These are phyloP conservation scores for Rhizoglyphus robini DNA, from an alignment of 1,140 invertebrate species.

Conservation along the genomic window DNA sequence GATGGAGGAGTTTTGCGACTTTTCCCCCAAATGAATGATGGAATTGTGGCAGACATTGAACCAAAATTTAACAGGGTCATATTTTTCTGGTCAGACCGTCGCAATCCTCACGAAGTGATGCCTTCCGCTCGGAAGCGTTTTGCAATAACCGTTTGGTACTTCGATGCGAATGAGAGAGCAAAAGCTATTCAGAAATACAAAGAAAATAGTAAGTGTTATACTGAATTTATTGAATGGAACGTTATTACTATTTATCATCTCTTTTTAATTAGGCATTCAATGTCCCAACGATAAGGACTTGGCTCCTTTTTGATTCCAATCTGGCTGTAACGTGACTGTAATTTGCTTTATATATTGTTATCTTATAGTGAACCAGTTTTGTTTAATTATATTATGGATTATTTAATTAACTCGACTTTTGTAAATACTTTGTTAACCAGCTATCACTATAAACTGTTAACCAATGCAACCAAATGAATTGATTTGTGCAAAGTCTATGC, in stretches of 20 bases:
- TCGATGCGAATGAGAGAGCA: slow-evolving; percentile 37
- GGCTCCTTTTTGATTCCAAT: slow-evolving; percentile 7
- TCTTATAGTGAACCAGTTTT: no score
- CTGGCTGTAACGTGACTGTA: no score
- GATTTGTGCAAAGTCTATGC: no score
- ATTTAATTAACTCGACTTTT: no score
- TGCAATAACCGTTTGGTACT: slow-evolving; percentile 92
- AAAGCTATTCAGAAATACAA: slow-evolving; percentile 15
- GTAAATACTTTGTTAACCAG: no score
- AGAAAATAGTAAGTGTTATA: slow-evolving; percentile 16
- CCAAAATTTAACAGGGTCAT: slow-evolving; percentile 82
- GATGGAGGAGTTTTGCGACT: slow-evolving; percentile 62
- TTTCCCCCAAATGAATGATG: slow-evolving; percentile 57
- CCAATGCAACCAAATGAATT: no score
- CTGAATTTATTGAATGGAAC: no score
- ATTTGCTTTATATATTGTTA: no score
- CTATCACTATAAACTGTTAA: no score
- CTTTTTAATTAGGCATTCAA: background rate
- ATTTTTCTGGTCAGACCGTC: slow-evolving; percentile 92
- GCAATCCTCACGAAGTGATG: slow-evolving; percentile 93
- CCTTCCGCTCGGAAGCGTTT: slow-evolving; percentile 72
- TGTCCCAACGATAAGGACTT: slow-evolving; percentile 12
- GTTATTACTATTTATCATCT: background rate
- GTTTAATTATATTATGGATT: no score
- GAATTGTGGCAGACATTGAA: slow-evolving; percentile 72